phyloP scores from a whole-genome alignment of 1,140 invertebrate species.

The fruit fly (Drosophila melanogaster) region DNA sequence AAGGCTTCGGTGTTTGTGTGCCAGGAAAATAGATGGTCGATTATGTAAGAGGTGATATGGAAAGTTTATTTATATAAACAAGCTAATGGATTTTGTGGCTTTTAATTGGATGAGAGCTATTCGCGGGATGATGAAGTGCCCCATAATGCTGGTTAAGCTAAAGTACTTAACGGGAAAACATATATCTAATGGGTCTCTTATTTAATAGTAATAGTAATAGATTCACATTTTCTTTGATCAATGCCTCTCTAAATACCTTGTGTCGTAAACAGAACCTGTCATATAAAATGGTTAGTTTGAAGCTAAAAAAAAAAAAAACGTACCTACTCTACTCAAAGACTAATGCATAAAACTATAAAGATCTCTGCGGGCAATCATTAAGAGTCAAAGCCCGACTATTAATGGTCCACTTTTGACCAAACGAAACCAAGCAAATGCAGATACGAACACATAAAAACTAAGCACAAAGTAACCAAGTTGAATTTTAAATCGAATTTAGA shows the following conservation, averaged over 20 bases:
- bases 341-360: slow-evolving; percentile 24
- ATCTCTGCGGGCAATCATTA: slow-evolving; percentile 15
- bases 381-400: slow-evolving; percentile 34
- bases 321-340: background rate
- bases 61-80: slow-evolving; percentile 31
- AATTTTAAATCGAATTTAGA: slow-evolving; percentile 12
- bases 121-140: slow-evolving; percentile 7
- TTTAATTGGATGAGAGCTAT: slow-evolving; percentile 26
- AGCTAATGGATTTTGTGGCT: slow-evolving; percentile 56
- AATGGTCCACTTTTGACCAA: slow-evolving; percentile 25
- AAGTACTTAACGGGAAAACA: background rate
- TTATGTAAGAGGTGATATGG: slow-evolving; percentile 64
- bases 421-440: slow-evolving; percentile 12
- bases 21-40: slow-evolving; percentile 61
- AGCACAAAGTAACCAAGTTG: slow-evolving; percentile 27
- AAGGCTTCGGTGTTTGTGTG: slow-evolving; percentile 5
- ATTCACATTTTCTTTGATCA: background rate
- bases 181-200: too few relatives aligned
- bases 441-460: slow-evolving; percentile 15
- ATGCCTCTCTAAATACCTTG: slow-evolving; percentile 8
- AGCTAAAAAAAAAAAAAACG: background rate
- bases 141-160: background rate
- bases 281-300: slow-evolving; percentile 8
- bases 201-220: background rate
- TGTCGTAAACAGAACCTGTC: slow-evolving; percentile 23